Evolutionary conservation across 2,797 vertebrate genomes (phyloP), one percentile per base, ranked within the genome.

Genomic region (Kryptopterus vitreolus): DNA sequence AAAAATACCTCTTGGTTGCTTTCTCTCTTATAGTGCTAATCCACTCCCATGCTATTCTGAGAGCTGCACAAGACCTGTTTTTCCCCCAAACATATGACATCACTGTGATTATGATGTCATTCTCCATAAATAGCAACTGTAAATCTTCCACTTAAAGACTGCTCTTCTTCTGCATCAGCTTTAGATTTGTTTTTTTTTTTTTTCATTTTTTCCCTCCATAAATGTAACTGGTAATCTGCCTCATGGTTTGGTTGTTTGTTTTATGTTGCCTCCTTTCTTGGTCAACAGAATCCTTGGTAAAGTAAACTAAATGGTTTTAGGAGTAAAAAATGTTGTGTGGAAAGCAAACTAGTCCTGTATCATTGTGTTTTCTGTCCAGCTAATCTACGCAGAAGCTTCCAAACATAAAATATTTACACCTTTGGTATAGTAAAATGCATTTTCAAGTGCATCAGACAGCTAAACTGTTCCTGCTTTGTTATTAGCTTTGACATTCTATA

Each of bases 201-300:
- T 38, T 38, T 38, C 7, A 3, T 38, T 38, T 43, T 43, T 43
- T 43, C 29, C 48, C 22, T 46, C 70, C 81, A 81, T 76, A 48
- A 73, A 90, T 88, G 85, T 90, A 90, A 88, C 89, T 90, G 91
- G 86, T 83, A 85, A 86, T 53, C 85, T 93, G 92, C 93, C 88
- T 93, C 91, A 92, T 84, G 91, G 87, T 89, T 84, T 87, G 92
- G 90, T 92, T 88, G 86, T 83, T 92, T 92, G 90, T 87, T 88
- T 93, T 91, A 91, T 92, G 92, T 92, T 88, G 91, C 90, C 91
- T 94, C 92, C 91, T 94, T 94, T 93, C 92, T 92, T 94, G 92
- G 91, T 93, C 90, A 94, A 92, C 91, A 92, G 90, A 91, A 91
- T 92, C 91, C 89, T 92, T 89, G 91, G 89, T 88, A 88, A 89